Evolutionary conservation across 1,140 invertebrate species (phyloP), one percentile per base, ranked within the genome.

Genomic region (Aphelinus atriplicis): DNA sequence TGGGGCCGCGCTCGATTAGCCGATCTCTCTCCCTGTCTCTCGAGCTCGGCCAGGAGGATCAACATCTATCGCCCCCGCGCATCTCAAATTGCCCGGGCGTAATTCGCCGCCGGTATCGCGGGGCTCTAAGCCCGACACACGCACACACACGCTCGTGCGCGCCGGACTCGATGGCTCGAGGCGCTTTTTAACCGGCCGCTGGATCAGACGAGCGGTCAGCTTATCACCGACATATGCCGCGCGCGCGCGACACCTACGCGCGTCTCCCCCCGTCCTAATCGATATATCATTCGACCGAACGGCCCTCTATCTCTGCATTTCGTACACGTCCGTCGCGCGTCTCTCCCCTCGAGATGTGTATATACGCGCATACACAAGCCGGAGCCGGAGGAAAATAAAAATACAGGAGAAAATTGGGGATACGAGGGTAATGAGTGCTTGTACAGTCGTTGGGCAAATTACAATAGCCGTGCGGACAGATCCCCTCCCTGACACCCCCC

Each of bases 221-320:
- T 26, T 26, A 26, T 26, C 26, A 26, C 26, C 26, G 26, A 26
- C 26, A 26, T 26, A 26, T 26, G 26, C 26, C 26, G 26, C 26
- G 26, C 26, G 26, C 26, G 26, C 26, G 26, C 26, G 26, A 26
- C 26, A 26, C 26, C 26, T 62, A 62, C 64, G 50, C 69, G n/a
- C 51, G 56, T 69, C 65, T 62, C 76, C 66, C 62, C 61, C 77
- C 80, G 80, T 82, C 82, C 81, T 87, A 86, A 87, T 76, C 74
- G 74, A 76, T 76, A 71, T 76, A 76, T 76, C 74, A 76, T 76
- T 53, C 42, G 26, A 4, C 42, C 60, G 55, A 71, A 61, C 56
- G 58, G 53, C 51, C 51, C 51, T 9, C 51, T 6, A 9, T 53
- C 69, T 71, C 62, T 67, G 47, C 73, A 75, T 75, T 75, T 75